Evolutionary conservation across 2,888 invertebrate genomes (phyloP).

Genomic region (Eulithis testata): DNA sequence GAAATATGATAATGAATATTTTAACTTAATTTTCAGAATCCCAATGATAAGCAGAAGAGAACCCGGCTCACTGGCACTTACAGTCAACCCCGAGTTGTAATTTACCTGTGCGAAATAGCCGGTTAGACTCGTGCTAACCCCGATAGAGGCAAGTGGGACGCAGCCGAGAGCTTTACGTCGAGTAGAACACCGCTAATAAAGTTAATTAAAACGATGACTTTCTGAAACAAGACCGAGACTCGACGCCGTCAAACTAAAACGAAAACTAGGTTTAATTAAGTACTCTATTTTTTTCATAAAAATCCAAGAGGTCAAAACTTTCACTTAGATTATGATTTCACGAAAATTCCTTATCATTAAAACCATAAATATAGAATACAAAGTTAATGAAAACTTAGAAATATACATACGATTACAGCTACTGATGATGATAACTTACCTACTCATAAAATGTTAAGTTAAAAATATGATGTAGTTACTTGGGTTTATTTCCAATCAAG

Average conservation of each 20-base stretch:
- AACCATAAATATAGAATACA: too few relatives aligned
- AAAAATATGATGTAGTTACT: conserved; percentile 7
- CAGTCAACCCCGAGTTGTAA: too few relatives aligned
- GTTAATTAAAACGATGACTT: conserved; percentile 36
- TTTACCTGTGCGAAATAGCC: too few relatives aligned
- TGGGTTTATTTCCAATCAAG: conserved; percentile 31
- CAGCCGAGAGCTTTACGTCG: conserved; percentile 10
- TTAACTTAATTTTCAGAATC: too few relatives aligned
- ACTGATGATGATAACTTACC: too few relatives aligned
- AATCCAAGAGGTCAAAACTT: background rate
- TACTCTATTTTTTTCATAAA: background rate
- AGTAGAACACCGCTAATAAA: conserved; percentile 32
- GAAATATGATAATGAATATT: too few relatives aligned
- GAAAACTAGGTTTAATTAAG: background rate
- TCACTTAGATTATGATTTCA: too few relatives aligned
- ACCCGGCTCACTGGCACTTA: too few relatives aligned
- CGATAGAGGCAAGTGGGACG: conserved; percentile 1
- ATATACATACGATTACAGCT: too few relatives aligned
- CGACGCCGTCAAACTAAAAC: conserved; percentile 9
- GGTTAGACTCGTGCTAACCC: conserved; percentile 1
- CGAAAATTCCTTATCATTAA: too few relatives aligned
- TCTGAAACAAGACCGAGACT: conserved; percentile 17
- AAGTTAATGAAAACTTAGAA: too few relatives aligned
- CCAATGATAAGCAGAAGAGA: too few relatives aligned
- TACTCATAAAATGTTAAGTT: background rate